Conservation (phyloP, 2,888 invertebrate genomes). For the Teleiodes luculella region DNA sequence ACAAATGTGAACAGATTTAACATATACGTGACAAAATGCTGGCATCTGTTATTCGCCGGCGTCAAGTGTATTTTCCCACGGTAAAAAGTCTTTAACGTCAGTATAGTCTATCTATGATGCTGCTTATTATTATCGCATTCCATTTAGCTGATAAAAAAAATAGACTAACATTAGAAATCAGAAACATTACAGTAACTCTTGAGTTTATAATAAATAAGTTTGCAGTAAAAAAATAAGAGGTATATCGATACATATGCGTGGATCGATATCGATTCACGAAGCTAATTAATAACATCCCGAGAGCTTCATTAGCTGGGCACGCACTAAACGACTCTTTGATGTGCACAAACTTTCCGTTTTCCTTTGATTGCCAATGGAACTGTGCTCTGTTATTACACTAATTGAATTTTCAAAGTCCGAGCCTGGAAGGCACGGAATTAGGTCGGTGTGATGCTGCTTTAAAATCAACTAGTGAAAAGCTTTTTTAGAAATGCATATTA, state of each 20-base stretch:
- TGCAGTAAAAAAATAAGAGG: background rate
- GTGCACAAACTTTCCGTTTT: constrained; percentile 70
- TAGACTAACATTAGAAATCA: too few relatives aligned
- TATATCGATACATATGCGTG: background rate
- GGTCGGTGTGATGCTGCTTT: background rate
- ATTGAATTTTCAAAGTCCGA: constrained; percentile 68
- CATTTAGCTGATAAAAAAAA: too few relatives aligned
- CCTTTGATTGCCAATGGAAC: constrained; percentile 75
- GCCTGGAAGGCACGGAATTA: constrained; percentile 22
- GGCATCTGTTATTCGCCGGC: too few relatives aligned
- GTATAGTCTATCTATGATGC: too few relatives aligned
- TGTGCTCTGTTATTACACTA: constrained; percentile 70
- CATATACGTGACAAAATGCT: background rate
- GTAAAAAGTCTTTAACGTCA: too few relatives aligned
- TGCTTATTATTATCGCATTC: too few relatives aligned
- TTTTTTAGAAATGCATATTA: background rate
- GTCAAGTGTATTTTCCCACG: too few relatives aligned
- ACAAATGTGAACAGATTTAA: background rate
- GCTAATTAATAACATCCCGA: constrained; percentile 28
- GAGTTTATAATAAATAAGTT: too few relatives aligned
- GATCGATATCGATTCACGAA: background rate
- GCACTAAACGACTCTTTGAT: constrained; percentile 71
- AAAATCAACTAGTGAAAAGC: background rate
- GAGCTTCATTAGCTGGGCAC: constrained; percentile 52
- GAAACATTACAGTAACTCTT: too few relatives aligned